Evolutionary conservation across 2,888 invertebrate genomes (phyloP).

Genomic region (Andrena praecox): DNA sequence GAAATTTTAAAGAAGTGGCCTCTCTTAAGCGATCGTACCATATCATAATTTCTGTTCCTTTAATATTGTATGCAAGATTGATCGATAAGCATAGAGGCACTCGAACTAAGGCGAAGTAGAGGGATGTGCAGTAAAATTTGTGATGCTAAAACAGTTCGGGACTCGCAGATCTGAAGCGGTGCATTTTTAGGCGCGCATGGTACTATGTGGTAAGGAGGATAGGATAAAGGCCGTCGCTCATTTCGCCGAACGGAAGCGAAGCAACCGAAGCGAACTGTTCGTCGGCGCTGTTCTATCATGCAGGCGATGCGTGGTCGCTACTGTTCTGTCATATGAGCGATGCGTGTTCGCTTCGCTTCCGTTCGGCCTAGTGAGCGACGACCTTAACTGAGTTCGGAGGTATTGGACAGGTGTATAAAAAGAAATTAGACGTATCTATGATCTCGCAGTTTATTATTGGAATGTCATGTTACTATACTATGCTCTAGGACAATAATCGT

Average conservation of each 20-base stretch:
- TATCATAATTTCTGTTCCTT: neutral
- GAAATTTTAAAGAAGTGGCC: too few species aligned
- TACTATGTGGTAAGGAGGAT: neutral
- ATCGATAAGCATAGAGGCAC: neutral
- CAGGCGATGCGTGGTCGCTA: too few species aligned
- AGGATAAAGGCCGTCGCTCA: too few species aligned
- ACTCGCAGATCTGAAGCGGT: neutral
- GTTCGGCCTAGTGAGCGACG: too few species aligned
- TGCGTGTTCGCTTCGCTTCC: too few species aligned
- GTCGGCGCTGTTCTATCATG: too few species aligned
- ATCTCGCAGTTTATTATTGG: conserved; percentile 80
- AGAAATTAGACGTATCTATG: conserved; percentile 76
- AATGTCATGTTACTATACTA: conserved; percentile 78
- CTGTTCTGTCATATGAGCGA: too few species aligned
- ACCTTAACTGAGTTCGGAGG: conserved; percentile 48
- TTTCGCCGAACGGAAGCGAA: too few species aligned
- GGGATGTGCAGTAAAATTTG: neutral
- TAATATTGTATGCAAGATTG: neutral
- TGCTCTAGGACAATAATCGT: conserved; percentile 80
- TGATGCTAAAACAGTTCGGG: neutral
- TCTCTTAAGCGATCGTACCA: neutral
- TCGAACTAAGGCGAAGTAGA: neutral
- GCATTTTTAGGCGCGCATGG: too few species aligned
- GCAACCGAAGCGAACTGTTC: too few species aligned
- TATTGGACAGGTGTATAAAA: conserved; percentile 43